Evolutionary conservation across 2,888 invertebrate genomes (phyloP), one percentile per base, ranked within the genome.

Genomic region (Tenthredo mesomela): DNA sequence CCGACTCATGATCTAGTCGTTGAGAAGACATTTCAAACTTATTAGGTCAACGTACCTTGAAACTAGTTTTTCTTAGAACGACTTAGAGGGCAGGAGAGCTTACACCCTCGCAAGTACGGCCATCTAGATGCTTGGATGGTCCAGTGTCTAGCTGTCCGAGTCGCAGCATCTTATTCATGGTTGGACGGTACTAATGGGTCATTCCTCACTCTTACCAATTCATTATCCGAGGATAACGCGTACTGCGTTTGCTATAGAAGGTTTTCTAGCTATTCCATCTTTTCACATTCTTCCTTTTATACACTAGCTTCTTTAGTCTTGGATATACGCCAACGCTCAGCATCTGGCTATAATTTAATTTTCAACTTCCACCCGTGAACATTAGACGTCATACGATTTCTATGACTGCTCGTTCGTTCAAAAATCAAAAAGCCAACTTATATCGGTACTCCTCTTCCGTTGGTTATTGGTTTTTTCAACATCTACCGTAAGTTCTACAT

Each of bases 171-270:
- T 67, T 67, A 82, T 82, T 82, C 82, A 70, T 40, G 67, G 47
- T 82, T 67, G 65, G 82, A 67, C 67, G 67, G 47, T 70, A 82
- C 82, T 82, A 82, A 82, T 82, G 67, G 82, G 67, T 67, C 82
- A 82, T 82, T 82, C 67, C 50, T 82, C 67, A 47, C 67, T 82
- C 82, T 82, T 82, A 82, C 67, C 82, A 10, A 82, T 47, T 82
- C 67, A 82, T 82, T 82, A 82, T 82, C 47, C 67, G 50, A 47
- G 82, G 12, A 70, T 15, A 82, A 82, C 82, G 82, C 50, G 40
- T 61, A n/a, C 80, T 21, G 67, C 43, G 37, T 43, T 80, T 65
- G 58, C 58, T 80, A 21, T 80, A 61, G 29, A 80, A 43, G 50
- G 47, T 33, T 33, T 67, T 12, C 65, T 70, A 18, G 61, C 50